Evolutionary conservation across 2,888 invertebrate species (phyloP).

Genomic region (Chrysolina haemoptera): DNA sequence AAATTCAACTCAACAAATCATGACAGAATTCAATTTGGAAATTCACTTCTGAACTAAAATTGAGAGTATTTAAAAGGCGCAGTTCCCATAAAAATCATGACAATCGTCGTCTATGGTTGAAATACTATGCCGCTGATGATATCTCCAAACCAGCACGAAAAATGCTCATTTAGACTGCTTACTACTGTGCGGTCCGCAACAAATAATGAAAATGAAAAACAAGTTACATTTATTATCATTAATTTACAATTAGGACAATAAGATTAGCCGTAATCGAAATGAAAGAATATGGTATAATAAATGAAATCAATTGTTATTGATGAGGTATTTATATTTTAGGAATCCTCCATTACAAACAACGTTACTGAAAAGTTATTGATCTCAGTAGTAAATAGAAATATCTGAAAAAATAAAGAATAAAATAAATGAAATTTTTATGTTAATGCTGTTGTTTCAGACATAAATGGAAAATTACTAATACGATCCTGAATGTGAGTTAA

Average conservation of each 20-base stretch:
- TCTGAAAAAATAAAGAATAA: no score
- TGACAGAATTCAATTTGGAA: no score
- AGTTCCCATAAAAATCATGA: conserved; percentile 18
- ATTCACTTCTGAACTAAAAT: not conserved
- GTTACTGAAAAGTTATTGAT: no score
- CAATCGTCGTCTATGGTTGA: conserved; percentile 33
- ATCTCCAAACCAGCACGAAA: conserved; percentile 57
- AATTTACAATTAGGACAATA: conserved; percentile 35
- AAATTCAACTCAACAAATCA: no score
- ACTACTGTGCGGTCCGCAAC: conserved; percentile 51
- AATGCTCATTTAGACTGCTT: conserved; percentile 57
- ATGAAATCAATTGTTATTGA: not conserved
- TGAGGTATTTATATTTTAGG: not conserved
- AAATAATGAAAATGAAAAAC: conserved; percentile 46
- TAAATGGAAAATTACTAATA: no score
- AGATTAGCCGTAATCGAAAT: conserved; percentile 1
- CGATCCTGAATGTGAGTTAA: no score
- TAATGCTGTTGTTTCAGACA: no score
- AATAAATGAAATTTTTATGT: no score
- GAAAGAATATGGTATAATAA: not conserved
- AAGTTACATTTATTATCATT: conserved; percentile 42
- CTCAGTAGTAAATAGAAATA: no score
- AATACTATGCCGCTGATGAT: conserved; percentile 56
- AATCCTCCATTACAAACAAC: no score
- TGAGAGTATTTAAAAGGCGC: not conserved